Evolutionary conservation across 2,113 vertebrate genomes (phyloP).

Genomic region (Ardeotis arabs): DNA sequence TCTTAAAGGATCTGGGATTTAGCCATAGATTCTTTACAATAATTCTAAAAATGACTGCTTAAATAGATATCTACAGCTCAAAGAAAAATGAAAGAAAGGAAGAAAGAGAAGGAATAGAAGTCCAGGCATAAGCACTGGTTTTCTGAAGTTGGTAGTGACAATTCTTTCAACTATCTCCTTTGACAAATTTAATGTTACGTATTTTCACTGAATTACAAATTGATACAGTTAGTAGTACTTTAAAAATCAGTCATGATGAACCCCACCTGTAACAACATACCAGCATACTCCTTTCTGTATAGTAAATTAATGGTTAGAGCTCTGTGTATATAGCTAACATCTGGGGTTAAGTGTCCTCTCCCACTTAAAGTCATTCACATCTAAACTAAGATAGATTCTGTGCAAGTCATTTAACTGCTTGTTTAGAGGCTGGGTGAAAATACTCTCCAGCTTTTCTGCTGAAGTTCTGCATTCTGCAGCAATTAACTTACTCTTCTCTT

Average conservation of each 20-base stretch:
- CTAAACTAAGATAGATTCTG: background rate
- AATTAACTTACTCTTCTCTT: background rate
- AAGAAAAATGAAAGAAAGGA: background rate
- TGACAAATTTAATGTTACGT: accelerated
- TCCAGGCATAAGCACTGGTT: background rate
- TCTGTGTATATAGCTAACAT: background rate
- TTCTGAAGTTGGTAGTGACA: background rate
- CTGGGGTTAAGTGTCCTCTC: background rate
- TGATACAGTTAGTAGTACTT: background rate
- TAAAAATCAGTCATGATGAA: background rate
- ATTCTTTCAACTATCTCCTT: background rate
- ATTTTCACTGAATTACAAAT: background rate
- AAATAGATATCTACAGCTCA: background rate
- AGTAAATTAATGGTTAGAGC: background rate
- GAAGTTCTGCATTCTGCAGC: background rate
- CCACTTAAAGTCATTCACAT: background rate
- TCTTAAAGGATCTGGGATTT: background rate
- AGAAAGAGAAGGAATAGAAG: background rate
- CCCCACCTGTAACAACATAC: background rate
- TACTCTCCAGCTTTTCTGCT: background rate
- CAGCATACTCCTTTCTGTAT: background rate
- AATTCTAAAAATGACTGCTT: background rate
- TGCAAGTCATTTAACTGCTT: background rate
- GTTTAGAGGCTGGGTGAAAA: background rate
- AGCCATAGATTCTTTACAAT: background rate